These are phyloP conservation scores for Tragelaphus oryx DNA, from an alignment of 2,797 vertebrate genomes.

Conservation along the genomic window DNA sequence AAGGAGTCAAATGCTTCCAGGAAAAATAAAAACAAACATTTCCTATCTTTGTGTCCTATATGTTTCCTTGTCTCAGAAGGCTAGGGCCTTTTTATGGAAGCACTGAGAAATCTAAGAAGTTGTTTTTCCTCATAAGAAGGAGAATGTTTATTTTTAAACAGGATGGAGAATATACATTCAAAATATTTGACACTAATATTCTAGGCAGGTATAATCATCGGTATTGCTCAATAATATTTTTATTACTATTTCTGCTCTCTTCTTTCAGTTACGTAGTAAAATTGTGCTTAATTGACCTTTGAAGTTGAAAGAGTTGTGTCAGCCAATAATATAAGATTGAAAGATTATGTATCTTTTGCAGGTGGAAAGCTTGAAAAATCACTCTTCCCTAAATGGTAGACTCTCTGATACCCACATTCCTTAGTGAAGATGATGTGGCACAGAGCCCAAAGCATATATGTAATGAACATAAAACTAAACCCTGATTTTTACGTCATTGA, in stretches of 20 bases:
- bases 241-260: not conserved
- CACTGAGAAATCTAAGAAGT: not conserved
- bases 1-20: not conserved
- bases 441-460: not conserved
- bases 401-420: not conserved
- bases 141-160: not conserved
- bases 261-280: not conserved
- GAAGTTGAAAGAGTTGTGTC: not conserved
- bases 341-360: not conserved
- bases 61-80: not conserved
- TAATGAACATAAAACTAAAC: not conserved
- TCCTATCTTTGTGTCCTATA: not conserved
- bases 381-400: not conserved
- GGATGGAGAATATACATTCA: not conserved
- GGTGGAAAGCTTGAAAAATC: not conserved
- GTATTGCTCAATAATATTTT: not conserved
- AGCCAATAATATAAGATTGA: not conserved
- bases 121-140: not conserved
- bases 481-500: not conserved
- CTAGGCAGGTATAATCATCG: not conserved
- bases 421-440: not conserved
- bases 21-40: not conserved
- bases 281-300: not conserved
- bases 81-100: not conserved
- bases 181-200: not conserved